These are phyloP conservation scores for Buphagus erythrorhynchus DNA, from an alignment of 2,797 vertebrate genomes.

Conservation along the genomic window DNA sequence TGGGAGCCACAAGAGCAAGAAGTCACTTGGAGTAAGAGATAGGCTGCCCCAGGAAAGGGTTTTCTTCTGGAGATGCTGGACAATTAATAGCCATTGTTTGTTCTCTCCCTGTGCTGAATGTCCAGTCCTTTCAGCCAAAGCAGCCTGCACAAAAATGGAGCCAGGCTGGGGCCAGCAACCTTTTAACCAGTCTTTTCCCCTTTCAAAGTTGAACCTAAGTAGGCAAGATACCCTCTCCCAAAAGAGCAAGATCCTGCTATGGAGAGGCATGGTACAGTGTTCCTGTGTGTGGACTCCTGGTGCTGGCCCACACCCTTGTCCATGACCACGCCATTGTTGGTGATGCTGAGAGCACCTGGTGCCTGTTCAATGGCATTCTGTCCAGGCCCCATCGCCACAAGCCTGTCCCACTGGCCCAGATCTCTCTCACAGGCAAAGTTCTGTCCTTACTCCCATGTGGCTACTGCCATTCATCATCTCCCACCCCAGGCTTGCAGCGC, in stretches of 20 bases:
- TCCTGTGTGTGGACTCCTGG: not conserved
- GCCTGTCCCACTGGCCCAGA: not conserved
- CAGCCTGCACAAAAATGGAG: not conserved
- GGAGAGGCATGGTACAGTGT: not conserved
- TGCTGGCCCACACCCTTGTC: no score
- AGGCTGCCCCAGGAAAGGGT: not conserved
- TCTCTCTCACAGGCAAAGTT: not conserved
- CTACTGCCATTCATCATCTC: not conserved
- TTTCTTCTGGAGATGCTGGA: not conserved
- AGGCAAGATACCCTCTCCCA: not conserved
- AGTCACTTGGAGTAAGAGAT: not conserved
- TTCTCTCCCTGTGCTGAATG: not conserved
- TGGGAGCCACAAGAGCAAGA: not conserved
- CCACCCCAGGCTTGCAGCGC: not conserved
- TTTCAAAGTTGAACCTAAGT: not conserved
- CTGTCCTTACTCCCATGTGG: not conserved
- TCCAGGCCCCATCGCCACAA: fast-evolving
- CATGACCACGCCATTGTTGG: not conserved
- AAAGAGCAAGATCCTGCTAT: not conserved
- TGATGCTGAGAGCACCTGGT: not conserved
- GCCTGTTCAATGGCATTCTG: not conserved
- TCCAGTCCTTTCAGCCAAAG: not conserved
- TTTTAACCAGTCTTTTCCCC: not conserved
- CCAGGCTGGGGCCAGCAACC: not conserved
- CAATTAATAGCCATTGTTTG: not conserved